A percentile compares a stretch with the other conserved stretches of the same genome.
Evolutionary conservation across 1,140 invertebrate genomes (phyloP).

Genomic region (Drosophila nannoptera): DNA sequence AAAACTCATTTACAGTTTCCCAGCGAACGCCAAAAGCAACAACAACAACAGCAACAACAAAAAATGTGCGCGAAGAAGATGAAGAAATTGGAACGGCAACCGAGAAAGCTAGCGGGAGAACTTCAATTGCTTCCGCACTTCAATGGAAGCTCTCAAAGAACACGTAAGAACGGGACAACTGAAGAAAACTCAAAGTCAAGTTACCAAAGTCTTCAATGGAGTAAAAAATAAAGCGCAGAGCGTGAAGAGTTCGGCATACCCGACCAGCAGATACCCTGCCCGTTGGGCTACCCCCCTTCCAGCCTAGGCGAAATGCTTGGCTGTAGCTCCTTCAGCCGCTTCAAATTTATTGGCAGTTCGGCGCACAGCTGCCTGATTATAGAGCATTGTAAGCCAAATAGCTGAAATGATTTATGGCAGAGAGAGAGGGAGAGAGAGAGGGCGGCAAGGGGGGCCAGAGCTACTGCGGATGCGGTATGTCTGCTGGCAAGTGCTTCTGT

Average conservation of each 20-base stretch:
- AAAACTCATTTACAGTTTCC: conserved; percentile 65
- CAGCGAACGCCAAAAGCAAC: conserved; percentile 6
- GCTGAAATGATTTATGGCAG: neutral
- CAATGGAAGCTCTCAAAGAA: conserved; percentile 32
- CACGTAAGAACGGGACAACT: conserved; percentile 35
- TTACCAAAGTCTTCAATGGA: conserved; percentile 33
- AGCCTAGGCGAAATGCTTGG: neutral
- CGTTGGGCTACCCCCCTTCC: too few relatives aligned
- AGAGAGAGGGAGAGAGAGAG: too few relatives aligned
- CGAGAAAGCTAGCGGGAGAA: neutral
- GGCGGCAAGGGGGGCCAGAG: too few relatives aligned
- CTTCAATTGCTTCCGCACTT: conserved; percentile 49
- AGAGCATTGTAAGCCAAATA: conserved; percentile 2
- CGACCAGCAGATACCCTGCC: neutral
- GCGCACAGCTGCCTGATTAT: neutral
- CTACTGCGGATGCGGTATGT: conserved; percentile 11
- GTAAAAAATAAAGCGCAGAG: conserved; percentile 42
- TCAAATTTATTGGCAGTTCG: too few relatives aligned
- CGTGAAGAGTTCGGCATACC: neutral
- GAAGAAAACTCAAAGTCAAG: conserved; percentile 33
- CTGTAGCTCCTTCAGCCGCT: too few relatives aligned
- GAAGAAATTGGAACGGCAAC: conserved; percentile 19
- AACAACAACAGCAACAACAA: conserved; percentile 3
- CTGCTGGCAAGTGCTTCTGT: conserved; percentile 35
- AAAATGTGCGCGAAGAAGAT: neutral